A percentile compares a stretch with the other conserved stretches of the same genome.
These are phyloP conservation scores for Polydrusus cervinus DNA, from an alignment of 2,888 invertebrate genomes.

Conservation along the genomic window DNA sequence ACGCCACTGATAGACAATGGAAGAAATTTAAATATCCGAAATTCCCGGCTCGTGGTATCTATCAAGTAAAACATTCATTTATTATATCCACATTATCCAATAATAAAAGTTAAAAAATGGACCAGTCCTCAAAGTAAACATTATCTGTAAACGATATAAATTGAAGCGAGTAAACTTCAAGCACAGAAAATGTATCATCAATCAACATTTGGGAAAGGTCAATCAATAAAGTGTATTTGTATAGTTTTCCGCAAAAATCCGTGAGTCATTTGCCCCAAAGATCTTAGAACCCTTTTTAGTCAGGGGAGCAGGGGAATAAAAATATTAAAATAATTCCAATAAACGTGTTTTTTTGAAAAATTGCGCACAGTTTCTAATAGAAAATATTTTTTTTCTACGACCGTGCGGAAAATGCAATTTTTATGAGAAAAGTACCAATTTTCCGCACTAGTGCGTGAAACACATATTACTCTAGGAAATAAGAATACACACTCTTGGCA, in stretches of 20 bases:
- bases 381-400: no score
- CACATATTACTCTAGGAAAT: no score
- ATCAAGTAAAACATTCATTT: not conserved
- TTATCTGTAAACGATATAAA: slow-evolving; percentile 47
- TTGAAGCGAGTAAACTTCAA: slow-evolving; percentile 50
- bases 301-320: not conserved
- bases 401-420: no score
- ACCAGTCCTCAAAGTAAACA: slow-evolving; percentile 44
- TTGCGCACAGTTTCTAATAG: no score
- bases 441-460: no score
- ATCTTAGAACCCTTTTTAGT: slow-evolving; percentile 23
- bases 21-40: no score
- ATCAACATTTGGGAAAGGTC: slow-evolving; percentile 54
- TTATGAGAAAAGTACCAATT: no score
- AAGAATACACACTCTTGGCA: no score
- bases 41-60: not conserved
- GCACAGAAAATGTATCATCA: slow-evolving; percentile 52
- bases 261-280: slow-evolving; percentile 37
- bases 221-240: slow-evolving; percentile 55
- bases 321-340: not conserved
- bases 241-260: slow-evolving; percentile 52
- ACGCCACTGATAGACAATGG: no score
- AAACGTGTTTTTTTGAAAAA: no score
- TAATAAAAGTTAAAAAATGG: slow-evolving; percentile 35
- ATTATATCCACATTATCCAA: slow-evolving; percentile 9